Evolutionary conservation across 1,140 invertebrate species (phyloP), one percentile per base, ranked within the genome.

Genomic region (Conopomorpha cramerella): DNA sequence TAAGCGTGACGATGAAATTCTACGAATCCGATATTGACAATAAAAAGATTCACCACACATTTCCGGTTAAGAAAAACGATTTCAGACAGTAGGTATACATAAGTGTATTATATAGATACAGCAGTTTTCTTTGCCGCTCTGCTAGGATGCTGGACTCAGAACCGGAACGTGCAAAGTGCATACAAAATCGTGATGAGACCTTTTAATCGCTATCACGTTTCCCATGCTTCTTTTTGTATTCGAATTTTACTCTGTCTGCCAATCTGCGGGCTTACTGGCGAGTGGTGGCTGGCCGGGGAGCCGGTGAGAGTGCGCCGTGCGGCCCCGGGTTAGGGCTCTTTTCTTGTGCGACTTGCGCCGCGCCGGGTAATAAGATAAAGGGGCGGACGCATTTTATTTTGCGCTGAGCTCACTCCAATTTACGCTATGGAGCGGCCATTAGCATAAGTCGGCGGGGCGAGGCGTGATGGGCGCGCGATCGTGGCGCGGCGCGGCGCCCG

Each of bases 171-270:
- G 67, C 71, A 76, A 72, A 76, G 71, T 71, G 71, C 71, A 72
- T 72, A 76, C 71, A 71, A 63, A 72, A 72, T 76, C 71, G 71
- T 76, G 71, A 76, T 76, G 71, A 59, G 65, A 66, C 56, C 62
- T 68, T 76, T 76, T 76, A 76, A 73, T 76, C 71, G 71, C 55
- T 73, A 71, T 60, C 67, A 76, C 71, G 71, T 71, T 66, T 58
- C 55, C 60, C 57, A 51, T 6, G 64, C 57, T 62, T 65, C 64
- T 70, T 73, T 76, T 76, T 76, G 64, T 65, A 66, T 71, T 71
- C 63, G 59, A 55, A 68, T 70, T 73, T 76, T 60, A 63, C 57
- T 66, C 31, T 17, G 26, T 34, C 51, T 55, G 54, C 57, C 64
- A 67, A 72, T 72, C 62, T 68, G 55, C 33, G 48, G 46, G 49